Conservation (phyloP, 2,797 vertebrate species). For the Uromys caudimaculatus region DNA sequence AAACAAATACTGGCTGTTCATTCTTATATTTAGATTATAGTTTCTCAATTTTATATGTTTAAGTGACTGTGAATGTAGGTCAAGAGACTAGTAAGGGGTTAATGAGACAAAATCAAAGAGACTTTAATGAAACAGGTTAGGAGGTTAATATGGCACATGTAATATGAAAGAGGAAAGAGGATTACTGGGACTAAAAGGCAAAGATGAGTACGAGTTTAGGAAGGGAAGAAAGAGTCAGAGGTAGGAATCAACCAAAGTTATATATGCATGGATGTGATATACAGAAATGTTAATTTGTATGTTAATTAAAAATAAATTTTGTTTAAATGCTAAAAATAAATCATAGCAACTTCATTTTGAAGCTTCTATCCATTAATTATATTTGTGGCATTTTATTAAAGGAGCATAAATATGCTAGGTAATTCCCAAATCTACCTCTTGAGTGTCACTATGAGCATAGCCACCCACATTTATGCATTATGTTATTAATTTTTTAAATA, state of each 20-base stretch:
- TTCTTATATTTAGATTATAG: too few relatives aligned
- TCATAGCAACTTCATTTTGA: neutral
- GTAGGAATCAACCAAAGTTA: neutral
- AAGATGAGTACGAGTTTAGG: neutral
- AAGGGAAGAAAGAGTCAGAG: neutral
- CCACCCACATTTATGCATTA: neutral
- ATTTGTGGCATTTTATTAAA: neutral
- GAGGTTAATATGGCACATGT: neutral
- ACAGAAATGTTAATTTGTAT: neutral
- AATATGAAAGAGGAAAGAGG: neutral
- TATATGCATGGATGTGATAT: neutral
- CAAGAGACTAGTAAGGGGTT: neutral
- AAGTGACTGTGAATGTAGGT: neutral
- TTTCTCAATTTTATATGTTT: neutral
- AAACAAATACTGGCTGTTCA: neutral
- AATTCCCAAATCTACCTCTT: neutral
- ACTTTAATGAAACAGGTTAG: neutral
- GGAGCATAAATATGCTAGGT: neutral
- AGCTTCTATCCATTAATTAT: neutral
- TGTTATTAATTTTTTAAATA: conserved; percentile 10
- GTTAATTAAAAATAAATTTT: neutral
- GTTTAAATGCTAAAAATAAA: neutral
- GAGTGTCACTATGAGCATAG: neutral
- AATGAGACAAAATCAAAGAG: neutral
- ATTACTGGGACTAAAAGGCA: neutral